phyloP scores from a whole-genome alignment of 2,797 vertebrate genomes.

The Miichthys miiuy region DNA sequence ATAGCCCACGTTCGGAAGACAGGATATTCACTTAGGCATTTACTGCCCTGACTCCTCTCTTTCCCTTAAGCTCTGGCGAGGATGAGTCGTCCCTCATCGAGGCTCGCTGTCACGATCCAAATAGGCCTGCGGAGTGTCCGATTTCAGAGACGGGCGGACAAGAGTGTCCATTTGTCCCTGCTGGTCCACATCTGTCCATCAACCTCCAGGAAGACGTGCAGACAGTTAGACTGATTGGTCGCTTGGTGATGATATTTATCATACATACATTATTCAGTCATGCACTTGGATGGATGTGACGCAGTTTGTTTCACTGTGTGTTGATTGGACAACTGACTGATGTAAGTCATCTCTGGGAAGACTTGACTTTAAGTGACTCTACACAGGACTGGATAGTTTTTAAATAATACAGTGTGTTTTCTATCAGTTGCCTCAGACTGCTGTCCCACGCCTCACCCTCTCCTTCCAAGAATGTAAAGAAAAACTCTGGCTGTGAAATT shows the following conservation, averaged over 20 bases:
- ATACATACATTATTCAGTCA: constrained; percentile 7
- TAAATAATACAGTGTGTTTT: not conserved
- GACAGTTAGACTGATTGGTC: constrained; percentile 29
- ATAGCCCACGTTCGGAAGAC: constrained; percentile 63
- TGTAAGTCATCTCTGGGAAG: not conserved
- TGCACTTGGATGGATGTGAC: constrained; percentile 7
- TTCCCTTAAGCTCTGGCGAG: constrained; percentile 32
- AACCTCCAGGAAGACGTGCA: constrained; percentile 51
- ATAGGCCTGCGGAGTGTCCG: constrained; percentile 50
- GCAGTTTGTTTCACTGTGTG: not conserved
- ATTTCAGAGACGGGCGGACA: constrained; percentile 51
- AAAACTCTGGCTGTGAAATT: too few relatives aligned
- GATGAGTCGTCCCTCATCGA: constrained; percentile 46
- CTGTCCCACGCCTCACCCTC: too few relatives aligned
- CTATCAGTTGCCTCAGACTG: not conserved
- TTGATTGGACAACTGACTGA: not conserved
- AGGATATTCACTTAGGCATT: constrained; percentile 78
- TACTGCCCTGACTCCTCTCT: constrained; percentile 56
- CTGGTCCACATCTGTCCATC: constrained; percentile 46
- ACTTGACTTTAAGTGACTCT: not conserved
- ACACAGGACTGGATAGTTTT: not conserved
- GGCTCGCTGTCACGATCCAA: constrained; percentile 42
- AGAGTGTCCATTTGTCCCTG: constrained; percentile 41
- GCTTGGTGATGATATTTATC: not conserved
- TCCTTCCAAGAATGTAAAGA: too few relatives aligned